phyloP scores from a whole-genome alignment of 2,797 vertebrate species.

The Pseudotriccus pelzelni region DNA sequence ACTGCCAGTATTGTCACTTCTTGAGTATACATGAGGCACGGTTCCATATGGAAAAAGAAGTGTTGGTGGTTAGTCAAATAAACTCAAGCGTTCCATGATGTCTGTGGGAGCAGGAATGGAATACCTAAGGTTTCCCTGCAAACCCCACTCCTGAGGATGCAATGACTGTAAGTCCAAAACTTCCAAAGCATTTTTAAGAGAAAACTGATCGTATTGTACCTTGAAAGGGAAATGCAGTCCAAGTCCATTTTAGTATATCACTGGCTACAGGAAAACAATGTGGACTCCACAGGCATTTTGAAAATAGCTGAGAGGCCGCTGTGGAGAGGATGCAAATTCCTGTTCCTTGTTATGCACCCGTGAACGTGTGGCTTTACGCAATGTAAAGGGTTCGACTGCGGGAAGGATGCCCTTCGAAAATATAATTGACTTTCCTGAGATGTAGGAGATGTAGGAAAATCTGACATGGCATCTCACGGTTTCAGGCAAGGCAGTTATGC shows the following conservation, averaged over 20 bases:
- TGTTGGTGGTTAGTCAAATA: neutral
- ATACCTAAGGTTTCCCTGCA: neutral
- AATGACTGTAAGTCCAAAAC: neutral
- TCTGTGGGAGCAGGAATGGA: neutral
- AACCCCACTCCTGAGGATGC: neutral
- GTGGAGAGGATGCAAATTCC: neutral
- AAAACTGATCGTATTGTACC: neutral
- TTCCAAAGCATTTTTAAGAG: neutral
- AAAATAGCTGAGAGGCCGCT: neutral
- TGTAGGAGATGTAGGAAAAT: neutral
- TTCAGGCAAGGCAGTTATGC: neutral
- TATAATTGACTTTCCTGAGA: neutral
- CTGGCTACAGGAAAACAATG: neutral
- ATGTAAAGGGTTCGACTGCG: neutral
- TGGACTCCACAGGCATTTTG: neutral
- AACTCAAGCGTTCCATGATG: neutral
- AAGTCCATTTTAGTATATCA: neutral
- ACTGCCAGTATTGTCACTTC: neutral
- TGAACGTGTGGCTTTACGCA: neutral
- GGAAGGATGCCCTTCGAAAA: neutral
- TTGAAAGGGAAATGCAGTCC: conserved; percentile 36
- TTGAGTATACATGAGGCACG: rapidly evolving
- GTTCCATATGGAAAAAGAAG: neutral
- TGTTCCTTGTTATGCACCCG: rapidly evolving
- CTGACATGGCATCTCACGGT: neutral